Conservation (phyloP, 2,797 vertebrate genomes). For the Coregonus sp. region DNA sequence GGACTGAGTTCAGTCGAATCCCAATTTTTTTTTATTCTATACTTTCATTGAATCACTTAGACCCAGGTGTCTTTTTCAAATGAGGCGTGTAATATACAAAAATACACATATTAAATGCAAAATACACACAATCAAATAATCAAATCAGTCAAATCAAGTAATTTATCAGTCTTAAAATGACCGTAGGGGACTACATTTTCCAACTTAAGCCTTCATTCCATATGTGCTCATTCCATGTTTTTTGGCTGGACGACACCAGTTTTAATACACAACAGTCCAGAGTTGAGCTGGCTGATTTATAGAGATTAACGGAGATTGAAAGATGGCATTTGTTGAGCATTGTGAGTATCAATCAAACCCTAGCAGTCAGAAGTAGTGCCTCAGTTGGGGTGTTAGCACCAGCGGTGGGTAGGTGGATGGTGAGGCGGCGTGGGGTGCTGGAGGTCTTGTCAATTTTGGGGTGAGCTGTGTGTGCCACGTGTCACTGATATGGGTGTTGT, state of each 20-base stretch:
- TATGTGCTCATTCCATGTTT: background rate
- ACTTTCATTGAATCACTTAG: no score
- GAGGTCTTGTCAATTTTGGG: background rate
- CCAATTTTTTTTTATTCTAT: no score
- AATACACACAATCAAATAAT: no score
- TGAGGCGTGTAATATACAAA: no score
- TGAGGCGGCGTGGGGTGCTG: background rate
- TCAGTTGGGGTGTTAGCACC: background rate
- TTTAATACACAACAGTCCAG: background rate
- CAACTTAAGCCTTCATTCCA: background rate
- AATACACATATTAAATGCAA: no score
- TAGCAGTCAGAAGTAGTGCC: background rate
- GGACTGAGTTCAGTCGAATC: background rate
- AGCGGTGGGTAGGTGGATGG: background rate
- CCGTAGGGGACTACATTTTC: no score
- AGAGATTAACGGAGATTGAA: slow-evolving; percentile 8
- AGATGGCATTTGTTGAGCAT: slow-evolving; percentile 1
- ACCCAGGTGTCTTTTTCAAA: no score
- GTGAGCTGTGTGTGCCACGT: background rate
- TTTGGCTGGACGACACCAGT: background rate
- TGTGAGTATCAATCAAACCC: background rate
- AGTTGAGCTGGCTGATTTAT: slow-evolving; percentile 1
- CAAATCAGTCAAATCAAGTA: no score
- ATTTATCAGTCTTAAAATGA: no score
- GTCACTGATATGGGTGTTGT: slow-evolving; percentile 5